Evolutionary conservation across 2,888 invertebrate genomes (phyloP).

Genomic region (Unio delphinus): DNA sequence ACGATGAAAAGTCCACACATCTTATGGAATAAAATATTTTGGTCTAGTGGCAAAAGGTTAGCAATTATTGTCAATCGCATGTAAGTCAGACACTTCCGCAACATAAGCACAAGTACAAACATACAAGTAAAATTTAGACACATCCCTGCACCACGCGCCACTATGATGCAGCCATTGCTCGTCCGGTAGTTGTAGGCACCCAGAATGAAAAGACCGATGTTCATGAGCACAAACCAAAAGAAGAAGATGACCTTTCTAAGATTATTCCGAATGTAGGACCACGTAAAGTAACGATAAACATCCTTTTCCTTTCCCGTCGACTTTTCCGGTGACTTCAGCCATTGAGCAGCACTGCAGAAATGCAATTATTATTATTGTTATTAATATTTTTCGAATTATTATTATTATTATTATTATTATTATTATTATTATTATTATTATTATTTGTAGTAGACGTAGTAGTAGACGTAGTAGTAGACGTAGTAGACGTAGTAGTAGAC

Average conservation of each 20-base stretch:
- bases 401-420: slow-evolving; percentile 1
- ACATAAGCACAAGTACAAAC: slow-evolving; percentile 89
- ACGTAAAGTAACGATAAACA: slow-evolving; percentile 84
- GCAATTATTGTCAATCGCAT: slow-evolving; percentile 85
- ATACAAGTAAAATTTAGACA: slow-evolving; percentile 90
- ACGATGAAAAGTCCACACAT: slow-evolving; percentile 86
- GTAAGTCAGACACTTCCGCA: slow-evolving; percentile 89
- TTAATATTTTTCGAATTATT: neutral
- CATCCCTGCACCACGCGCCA: slow-evolving; percentile 90
- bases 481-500: no score
- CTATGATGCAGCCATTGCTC: slow-evolving; percentile 42
- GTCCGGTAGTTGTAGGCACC: slow-evolving; percentile 45
- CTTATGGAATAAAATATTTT: slow-evolving; percentile 94
- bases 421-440: no score
- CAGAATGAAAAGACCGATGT: slow-evolving; percentile 80
- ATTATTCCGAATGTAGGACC: slow-evolving; percentile 90
- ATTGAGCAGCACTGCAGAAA: slow-evolving; percentile 87
- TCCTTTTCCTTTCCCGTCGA: slow-evolving; percentile 15
- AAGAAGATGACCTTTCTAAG: slow-evolving; percentile 79
- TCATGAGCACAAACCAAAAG: slow-evolving; percentile 80
- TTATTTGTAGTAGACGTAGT: no score
- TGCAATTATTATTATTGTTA: neutral
- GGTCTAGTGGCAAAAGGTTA: slow-evolving; percentile 87
- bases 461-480: no score
- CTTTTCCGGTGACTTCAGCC: slow-evolving; percentile 84